Evolutionary conservation across 2,888 invertebrate species (phyloP).

Genomic region (Eristalis intricaria): DNA sequence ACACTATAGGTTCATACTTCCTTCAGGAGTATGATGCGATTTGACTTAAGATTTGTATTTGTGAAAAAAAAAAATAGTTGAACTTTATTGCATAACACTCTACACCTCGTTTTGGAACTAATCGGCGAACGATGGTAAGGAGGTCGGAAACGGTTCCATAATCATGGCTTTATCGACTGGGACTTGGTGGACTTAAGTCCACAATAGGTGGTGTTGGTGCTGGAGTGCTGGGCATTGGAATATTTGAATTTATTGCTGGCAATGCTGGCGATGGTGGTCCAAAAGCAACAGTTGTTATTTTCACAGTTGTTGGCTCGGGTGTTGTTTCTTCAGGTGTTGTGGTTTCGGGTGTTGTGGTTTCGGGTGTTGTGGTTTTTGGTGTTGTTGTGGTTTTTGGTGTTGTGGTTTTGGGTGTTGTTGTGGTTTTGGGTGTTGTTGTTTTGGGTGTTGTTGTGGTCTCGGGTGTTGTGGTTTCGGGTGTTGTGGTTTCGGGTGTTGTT

Average conservation of each 20-base stretch:
- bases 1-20: no score
- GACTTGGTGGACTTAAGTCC: constrained; percentile 69
- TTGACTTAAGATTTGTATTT: neutral
- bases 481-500: neutral
- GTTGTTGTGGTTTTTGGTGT: neutral
- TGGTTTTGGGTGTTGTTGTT: no score
- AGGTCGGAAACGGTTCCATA: neutral
- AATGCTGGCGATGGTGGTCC: constrained; percentile 52
- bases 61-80: neutral
- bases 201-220: constrained; percentile 73
- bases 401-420: neutral
- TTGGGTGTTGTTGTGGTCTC: constrained; percentile 14
- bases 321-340: constrained; percentile 49
- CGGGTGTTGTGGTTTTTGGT: neutral
- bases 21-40: neutral
- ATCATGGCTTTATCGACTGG: neutral
- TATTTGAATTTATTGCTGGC: neutral
- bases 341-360: neutral
- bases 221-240: constrained; percentile 74
- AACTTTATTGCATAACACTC: neutral
- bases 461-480: neutral
- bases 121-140: neutral
- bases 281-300: neutral
- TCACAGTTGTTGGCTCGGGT: constrained; percentile 14
- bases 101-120: neutral